A percentile compares a stretch with the other conserved stretches of the same genome.
Conservation (phyloP, 2,888 invertebrate species). For the Ochropacha duplaris region DNA sequence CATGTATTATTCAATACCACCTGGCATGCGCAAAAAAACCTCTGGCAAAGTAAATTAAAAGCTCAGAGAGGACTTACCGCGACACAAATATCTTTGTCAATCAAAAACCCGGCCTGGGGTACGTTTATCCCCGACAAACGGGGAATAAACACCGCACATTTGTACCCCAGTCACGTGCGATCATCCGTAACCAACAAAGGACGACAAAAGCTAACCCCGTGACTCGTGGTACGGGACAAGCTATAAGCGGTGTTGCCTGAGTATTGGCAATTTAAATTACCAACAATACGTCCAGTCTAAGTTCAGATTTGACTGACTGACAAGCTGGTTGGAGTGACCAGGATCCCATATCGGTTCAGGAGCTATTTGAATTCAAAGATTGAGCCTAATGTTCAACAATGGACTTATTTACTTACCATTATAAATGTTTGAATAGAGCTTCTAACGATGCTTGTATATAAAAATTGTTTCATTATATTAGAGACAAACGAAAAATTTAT, state of each 20-base stretch:
- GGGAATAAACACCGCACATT: constrained; percentile 58
- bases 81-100: constrained; percentile 63
- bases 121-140: constrained; percentile 56
- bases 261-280: background rate
- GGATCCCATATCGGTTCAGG: too few species aligned
- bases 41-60: background rate
- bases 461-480: too few species aligned
- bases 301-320: too few species aligned
- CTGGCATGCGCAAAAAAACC: background rate
- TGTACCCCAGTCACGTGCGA: constrained; percentile 68
- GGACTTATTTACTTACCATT: too few species aligned
- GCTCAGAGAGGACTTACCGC: constrained; percentile 25
- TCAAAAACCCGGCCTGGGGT: constrained; percentile 49
- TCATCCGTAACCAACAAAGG: constrained; percentile 71
- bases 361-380: too few species aligned
- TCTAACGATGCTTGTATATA: too few species aligned
- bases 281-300: constrained; percentile 9
- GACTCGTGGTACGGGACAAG: constrained; percentile 15
- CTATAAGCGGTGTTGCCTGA: constrained; percentile 17
- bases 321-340: too few species aligned
- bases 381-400: too few species aligned
- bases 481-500: too few species aligned
- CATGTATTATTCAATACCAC: background rate
- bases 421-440: too few species aligned
- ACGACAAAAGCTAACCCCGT: constrained; percentile 37